Base-by-base conservation (phyloP, 2,888 invertebrate genomes). In the Therioaphis trifolii region DNA sequence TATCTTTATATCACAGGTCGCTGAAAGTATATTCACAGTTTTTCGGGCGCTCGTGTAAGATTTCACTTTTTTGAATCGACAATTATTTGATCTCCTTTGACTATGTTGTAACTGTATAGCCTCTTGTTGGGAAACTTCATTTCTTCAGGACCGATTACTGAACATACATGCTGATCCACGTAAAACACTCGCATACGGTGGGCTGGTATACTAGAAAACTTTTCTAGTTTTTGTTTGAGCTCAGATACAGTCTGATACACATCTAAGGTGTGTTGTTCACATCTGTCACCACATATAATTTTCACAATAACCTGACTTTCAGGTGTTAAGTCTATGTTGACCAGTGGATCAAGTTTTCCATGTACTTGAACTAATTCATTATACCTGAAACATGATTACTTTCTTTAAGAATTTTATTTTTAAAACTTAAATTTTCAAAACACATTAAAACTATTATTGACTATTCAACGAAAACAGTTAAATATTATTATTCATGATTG, bases 71-170 rank as follows among this genome's bases (percentile, higher is more conserved):
- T 95, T 85, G 93, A 93, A 88, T 96, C 95, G 85, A 97, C 93
- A 86, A 96, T 94, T 87, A 97, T 96, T 89, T 96, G 96, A 89
- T 96, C 96, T 15, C 96, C 96, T 85, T 94, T 93, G 86, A 93
- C 91, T 85, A 97, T 94, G 89, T 96, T 96, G 90, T 96, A 96
- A 85, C 96, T 95, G 89, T 96, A 96, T 29, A 97, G 91, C 88
- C 94, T 95, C 88, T 96, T 96, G 87, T 94, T 94, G 2, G 96
- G 95, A 87, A 92, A 96, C 87, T 93, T 93, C 94, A 97, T 95
- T 89, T 95, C 95, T 88, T 96, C 96, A 0, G 96, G 95, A 27
- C 95, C 95, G 84, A 89, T 88, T 24, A 89, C 88, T 68, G 89
- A 88, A 86, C 89, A 89, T 88, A 91, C 88, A 85, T 90, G 91